phyloP scores from a whole-genome alignment of 2,888 invertebrate genomes.

The Synergus laeviventris region DNA sequence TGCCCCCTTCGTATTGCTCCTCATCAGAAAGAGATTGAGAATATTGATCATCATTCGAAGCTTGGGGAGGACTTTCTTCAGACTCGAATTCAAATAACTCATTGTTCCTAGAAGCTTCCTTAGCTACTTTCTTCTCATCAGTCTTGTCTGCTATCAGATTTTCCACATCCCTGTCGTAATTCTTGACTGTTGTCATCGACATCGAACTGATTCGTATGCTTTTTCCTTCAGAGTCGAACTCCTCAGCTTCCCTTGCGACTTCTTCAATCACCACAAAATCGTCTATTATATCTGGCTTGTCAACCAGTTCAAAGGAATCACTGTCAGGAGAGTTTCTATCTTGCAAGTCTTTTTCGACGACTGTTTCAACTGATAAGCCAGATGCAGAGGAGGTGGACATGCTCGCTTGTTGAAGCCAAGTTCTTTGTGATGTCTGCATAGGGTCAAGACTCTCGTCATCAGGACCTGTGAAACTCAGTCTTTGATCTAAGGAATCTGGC shows the following conservation, averaged over 20 bases:
- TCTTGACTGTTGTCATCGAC: constrained; percentile 77
- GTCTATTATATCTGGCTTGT: constrained; percentile 91
- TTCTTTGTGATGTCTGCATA: constrained; percentile 54
- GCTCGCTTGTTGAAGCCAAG: constrained; percentile 69
- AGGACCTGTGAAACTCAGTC: constrained; percentile 54
- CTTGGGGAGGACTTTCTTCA: constrained; percentile 73
- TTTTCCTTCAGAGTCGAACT: constrained; percentile 89
- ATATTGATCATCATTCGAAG: constrained; percentile 71
- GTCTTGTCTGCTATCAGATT: constrained; percentile 64
- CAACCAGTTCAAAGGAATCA: constrained; percentile 92
- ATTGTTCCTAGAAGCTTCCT: constrained; percentile 51
- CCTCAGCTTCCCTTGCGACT: constrained; percentile 90
- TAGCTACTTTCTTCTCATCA: constrained; percentile 51
- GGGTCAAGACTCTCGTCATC: constrained; percentile 79
- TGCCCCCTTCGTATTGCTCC: constrained; percentile 82
- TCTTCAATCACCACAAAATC: constrained; percentile 93
- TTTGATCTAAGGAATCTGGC: constrained; percentile 52
- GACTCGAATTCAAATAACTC: constrained; percentile 73
- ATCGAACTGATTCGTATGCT: constrained; percentile 82
- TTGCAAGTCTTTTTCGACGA: constrained; percentile 68
- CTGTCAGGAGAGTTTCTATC: constrained; percentile 83
- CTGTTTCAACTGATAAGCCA: constrained; percentile 70
- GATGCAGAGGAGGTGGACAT: constrained; percentile 73
- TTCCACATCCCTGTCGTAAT: constrained; percentile 80
- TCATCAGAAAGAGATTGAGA: constrained; percentile 73